These are phyloP conservation scores for Eupithecia tripunctaria DNA, from an alignment of 2,888 invertebrate genomes.

Conservation along the genomic window DNA sequence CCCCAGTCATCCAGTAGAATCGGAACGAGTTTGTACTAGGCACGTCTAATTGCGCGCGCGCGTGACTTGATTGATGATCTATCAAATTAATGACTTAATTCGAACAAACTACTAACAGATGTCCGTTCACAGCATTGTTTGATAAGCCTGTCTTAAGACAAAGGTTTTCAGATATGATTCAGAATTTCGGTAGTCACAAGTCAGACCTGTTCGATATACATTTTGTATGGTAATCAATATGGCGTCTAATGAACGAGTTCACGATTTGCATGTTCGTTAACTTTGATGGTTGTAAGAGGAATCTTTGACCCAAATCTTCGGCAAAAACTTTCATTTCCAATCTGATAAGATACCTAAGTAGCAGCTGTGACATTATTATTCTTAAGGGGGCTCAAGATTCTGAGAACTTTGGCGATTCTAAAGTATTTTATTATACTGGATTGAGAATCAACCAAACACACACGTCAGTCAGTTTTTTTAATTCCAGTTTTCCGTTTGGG, in stretches of 20 bases:
- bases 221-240: background rate
- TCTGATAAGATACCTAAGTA: background rate
- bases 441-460: background rate
- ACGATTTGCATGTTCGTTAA: constrained; percentile 3
- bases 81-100: constrained; percentile 38
- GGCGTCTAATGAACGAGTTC: background rate
- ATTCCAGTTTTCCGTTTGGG: no score
- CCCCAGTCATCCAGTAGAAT: background rate
- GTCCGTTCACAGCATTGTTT: constrained; percentile 11
- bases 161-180: background rate
- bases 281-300: background rate
- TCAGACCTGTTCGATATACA: background rate
- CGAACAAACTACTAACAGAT: constrained; percentile 1
- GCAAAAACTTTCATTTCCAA: constrained; percentile 3
- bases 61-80: constrained; percentile 32
- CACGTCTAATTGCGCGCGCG: constrained; percentile 14
- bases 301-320: background rate
- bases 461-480: background rate
- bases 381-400: background rate
- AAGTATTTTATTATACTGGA: background rate
- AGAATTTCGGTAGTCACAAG: background rate
- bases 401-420: background rate
- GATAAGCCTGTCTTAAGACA: background rate
- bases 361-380: background rate
- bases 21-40: background rate